Evolutionary conservation across 1,140 invertebrate genomes (phyloP).

Genomic region (Octopus sinensis): DNA sequence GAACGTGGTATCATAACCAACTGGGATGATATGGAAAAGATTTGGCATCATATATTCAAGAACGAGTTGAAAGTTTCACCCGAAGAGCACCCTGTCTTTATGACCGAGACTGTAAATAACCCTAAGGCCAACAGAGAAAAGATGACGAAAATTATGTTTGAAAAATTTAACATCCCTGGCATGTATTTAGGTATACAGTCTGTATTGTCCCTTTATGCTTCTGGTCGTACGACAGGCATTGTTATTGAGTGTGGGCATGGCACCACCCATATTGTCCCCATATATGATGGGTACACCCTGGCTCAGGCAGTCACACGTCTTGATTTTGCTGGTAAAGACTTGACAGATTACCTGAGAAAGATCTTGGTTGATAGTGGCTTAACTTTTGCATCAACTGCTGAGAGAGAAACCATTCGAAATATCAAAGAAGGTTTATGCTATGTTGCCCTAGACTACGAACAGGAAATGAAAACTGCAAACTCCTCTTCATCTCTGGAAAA

Average conservation of each 20-base stretch:
- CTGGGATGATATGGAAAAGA: conserved; percentile 83
- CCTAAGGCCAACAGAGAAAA: conserved; percentile 68
- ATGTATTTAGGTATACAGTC: conserved; percentile 75
- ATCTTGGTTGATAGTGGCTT: conserved; percentile 90
- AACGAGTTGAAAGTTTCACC: conserved; percentile 85
- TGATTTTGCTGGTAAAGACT: conserved; percentile 86
- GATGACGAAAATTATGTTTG: conserved; percentile 78
- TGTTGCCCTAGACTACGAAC: conserved; percentile 89
- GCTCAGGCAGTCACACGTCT: conserved; percentile 80
- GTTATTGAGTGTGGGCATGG: conserved; percentile 89
- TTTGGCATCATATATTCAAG: conserved; percentile 74
- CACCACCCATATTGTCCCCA: conserved; percentile 86
- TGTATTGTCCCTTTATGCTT: conserved; percentile 79
- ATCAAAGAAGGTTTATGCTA: conserved; percentile 84
- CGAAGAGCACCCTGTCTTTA: conserved; percentile 19
- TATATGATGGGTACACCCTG: conserved; percentile 76
- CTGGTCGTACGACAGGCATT: conserved; percentile 87
- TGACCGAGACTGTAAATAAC: conserved; percentile 63
- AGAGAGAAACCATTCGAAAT: conserved; percentile 45
- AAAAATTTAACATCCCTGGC: conserved; percentile 43
- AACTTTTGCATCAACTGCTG: conserved; percentile 82
- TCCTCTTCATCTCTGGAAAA: conserved; percentile 52
- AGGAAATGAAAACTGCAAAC: conserved; percentile 90
- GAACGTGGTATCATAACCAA: conserved; percentile 92
- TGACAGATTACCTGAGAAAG: conserved; percentile 96